Conservation (phyloP, 2,797 vertebrate genomes). For the Fundulus diaphanus region DNA sequence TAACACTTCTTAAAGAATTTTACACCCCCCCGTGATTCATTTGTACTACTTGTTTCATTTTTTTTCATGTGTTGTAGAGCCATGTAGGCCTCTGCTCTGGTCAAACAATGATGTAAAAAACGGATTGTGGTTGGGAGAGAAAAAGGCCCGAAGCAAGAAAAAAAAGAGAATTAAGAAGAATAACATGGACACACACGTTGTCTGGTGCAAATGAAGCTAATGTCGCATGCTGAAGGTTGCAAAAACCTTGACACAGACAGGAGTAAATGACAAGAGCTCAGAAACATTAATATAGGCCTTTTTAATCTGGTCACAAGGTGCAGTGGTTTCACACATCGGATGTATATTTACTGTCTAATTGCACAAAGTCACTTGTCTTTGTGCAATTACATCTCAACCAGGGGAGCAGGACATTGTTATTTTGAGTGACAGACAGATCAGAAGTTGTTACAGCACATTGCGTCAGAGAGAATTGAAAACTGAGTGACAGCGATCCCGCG, state of each 20-base stretch:
- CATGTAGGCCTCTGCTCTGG: slow-evolving; percentile 55
- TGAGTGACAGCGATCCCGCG: slow-evolving; percentile 66
- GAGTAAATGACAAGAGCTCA: slow-evolving; percentile 26
- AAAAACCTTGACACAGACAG: slow-evolving; percentile 47
- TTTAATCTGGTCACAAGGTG: slow-evolving; percentile 28
- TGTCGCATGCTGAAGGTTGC: slow-evolving; percentile 24
- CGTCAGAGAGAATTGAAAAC: slow-evolving; percentile 59
- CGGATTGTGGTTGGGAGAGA: slow-evolving; percentile 55
- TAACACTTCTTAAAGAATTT: slow-evolving; percentile 92
- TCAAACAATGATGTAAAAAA: slow-evolving; percentile 79
- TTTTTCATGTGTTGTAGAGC: slow-evolving; percentile 64
- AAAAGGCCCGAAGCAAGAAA: slow-evolving; percentile 52
- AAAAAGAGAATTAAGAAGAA: slow-evolving; percentile 34
- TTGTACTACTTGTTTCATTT: slow-evolving; percentile 65
- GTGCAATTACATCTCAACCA: slow-evolving; percentile 25
- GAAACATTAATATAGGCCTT: slow-evolving; percentile 27
- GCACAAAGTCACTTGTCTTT: slow-evolving; percentile 26
- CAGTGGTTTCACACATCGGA: slow-evolving; percentile 16
- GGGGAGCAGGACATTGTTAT: slow-evolving; percentile 55
- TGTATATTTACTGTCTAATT: slow-evolving; percentile 22
- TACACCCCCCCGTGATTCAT: slow-evolving; percentile 72
- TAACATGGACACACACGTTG: slow-evolving; percentile 51
- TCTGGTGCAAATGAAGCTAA: slow-evolving; percentile 25
- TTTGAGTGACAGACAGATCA: slow-evolving; percentile 70
- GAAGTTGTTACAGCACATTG: slow-evolving; percentile 69